Percentiles rank a stretch among this genome's conserved stretches.
phyloP scores from a whole-genome alignment of 2,113 vertebrate genomes.

The Malurus alboscapulatus region DNA sequence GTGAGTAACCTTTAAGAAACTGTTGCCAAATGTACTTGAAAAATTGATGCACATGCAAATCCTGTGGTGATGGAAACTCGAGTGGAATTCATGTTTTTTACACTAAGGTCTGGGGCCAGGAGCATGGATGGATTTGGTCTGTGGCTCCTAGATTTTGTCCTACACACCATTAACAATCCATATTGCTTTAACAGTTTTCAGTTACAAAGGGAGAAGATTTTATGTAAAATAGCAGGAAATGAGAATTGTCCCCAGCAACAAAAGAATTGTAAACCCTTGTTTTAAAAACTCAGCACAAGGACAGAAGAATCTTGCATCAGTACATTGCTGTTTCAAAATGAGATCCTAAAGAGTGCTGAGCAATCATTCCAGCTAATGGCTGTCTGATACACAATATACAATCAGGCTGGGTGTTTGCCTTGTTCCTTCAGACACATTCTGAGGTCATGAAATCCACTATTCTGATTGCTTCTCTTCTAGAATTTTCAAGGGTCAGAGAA shows the following conservation, averaged over 20 bases:
- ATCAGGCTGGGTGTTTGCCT: conserved; percentile 5
- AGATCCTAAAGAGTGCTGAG: conserved; percentile 19
- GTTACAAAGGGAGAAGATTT: not conserved
- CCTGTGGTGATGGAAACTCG: not conserved
- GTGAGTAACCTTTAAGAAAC: conserved; percentile 21
- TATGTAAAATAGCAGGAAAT: not conserved
- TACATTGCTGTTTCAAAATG: not conserved
- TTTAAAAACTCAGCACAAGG: not conserved
- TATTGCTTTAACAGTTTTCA: not conserved
- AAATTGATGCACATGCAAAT: not conserved
- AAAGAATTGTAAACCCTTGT: not conserved
- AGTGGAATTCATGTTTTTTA: not conserved
- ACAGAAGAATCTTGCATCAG: not conserved
- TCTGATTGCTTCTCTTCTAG: not conserved
- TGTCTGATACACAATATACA: not conserved
- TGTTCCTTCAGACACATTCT: not conserved
- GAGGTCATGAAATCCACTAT: conserved; percentile 5
- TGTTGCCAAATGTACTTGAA: not conserved
- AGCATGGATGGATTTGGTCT: not conserved
- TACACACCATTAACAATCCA: not conserved
- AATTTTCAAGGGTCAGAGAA: conserved; percentile 15
- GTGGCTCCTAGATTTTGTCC: not conserved
- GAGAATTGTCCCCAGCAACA: not conserved
- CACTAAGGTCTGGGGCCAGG: not conserved
- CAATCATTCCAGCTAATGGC: not conserved